A percentile compares a stretch with the other conserved stretches of the same genome.
Conservation (phyloP, 2,888 invertebrate species). For the Octodonta nipae region DNA sequence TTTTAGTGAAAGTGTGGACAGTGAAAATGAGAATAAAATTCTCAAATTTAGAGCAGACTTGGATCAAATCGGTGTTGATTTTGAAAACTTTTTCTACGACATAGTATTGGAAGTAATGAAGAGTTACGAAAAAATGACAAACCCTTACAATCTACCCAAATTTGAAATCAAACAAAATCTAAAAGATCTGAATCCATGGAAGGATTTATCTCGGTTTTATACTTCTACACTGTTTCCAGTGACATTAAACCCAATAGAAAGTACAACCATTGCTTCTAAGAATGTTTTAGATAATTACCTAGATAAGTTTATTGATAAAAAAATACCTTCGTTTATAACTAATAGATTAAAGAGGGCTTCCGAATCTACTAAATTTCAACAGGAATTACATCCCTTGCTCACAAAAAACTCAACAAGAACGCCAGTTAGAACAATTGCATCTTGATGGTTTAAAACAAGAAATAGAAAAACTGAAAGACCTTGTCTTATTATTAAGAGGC, state of each 20-base stretch:
- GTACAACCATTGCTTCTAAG: too few species aligned
- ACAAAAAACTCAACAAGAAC: constrained; percentile 9
- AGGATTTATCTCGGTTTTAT: background rate
- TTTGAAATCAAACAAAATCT: constrained; percentile 2
- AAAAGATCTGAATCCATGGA: background rate
- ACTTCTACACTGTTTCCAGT: background rate
- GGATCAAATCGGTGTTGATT: constrained; percentile 6
- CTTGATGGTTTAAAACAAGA: constrained; percentile 24
- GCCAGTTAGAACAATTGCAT: constrained; percentile 13
- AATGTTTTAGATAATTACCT: background rate
- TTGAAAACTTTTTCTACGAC: constrained; percentile 9
- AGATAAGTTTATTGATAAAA: background rate
- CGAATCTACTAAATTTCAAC: too few species aligned
- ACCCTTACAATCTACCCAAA: constrained; percentile 2
- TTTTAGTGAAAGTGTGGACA: too few species aligned
- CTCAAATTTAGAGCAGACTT: constrained; percentile 7
- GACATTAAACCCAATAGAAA: background rate
- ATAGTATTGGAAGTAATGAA: constrained; percentile 5
- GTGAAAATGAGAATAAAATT: constrained; percentile 4
- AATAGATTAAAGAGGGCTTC: constrained; percentile 1
- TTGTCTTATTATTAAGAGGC: constrained; percentile 26
- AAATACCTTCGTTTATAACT: background rate
- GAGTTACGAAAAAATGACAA: background rate
- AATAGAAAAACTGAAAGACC: constrained; percentile 25
- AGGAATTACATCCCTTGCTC: too few species aligned